Evolutionary conservation across 2,797 vertebrate genomes (phyloP), one percentile per base, ranked within the genome.

Genomic region (Lepilemur septentrionalis): DNA sequence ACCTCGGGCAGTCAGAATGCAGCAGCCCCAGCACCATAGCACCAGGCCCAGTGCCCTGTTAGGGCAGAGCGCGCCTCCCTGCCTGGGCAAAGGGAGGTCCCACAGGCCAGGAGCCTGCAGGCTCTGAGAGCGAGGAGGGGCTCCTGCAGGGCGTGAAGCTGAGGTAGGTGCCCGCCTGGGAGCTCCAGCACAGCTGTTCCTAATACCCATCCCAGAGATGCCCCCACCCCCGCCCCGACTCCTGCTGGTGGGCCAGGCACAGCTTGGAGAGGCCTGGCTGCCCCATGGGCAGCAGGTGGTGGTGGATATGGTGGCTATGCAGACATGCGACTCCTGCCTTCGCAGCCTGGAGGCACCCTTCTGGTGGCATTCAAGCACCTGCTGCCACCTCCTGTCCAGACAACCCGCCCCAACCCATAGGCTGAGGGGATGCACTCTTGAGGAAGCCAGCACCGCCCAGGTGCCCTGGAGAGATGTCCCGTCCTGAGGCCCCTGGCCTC

Each of bases 21-120:
- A 0, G 0, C 9, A 93, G 38, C 35, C 57, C 10, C 55, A 22
- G 78, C 7, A 0, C 50, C 0, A 0, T 23, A 18, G 65, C 65
- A 8, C 79, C 9, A 0, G 1, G 8, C 67, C 41, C 2, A 0
- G 46, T 22, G 46, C 83, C 87, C 63, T 86, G 15, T 5, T 85
- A 70, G 59, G 50, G 59, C 41, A 83, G 72, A 75, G 41, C 23
- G 30, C 0, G 61, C 50, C 43, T 59, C 69, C 69, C 46, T 9
- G n/a, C 7, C 1, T n/a, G 14, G 2, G 20, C 17, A 4, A 84
- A 57, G 12, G 3, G 7, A 2, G 25, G 28, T 41, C 2, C 1
- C 0, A n/a, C 15, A 22, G 52, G 50, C 35, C 14, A 35, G 83
- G 28, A 87, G 80, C 5, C 69, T 69, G 28, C 25, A 3, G 43